Percentiles rank a stretch among this genome's conserved stretches.
Evolutionary conservation across 2,113 vertebrate species (phyloP).

Genomic region (Synchiropus splendidus): DNA sequence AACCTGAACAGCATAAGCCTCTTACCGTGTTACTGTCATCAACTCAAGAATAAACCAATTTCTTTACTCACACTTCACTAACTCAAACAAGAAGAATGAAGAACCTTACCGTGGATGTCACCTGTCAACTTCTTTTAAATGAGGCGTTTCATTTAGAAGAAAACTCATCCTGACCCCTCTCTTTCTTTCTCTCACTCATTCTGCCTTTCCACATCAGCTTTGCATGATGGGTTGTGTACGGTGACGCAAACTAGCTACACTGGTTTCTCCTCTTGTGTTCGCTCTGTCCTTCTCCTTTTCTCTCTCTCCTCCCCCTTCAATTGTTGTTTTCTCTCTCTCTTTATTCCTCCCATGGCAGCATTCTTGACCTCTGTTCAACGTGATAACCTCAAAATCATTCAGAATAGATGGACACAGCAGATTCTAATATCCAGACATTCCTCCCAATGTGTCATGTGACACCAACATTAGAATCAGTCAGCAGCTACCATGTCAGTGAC

Average conservation of each 20-base stretch:
- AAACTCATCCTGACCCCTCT: constrained; percentile 9
- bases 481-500: constrained; percentile 1
- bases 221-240: constrained; percentile 53
- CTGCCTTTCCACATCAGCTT: constrained; percentile 41
- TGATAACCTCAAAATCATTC: constrained; percentile 18
- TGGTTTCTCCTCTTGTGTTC: constrained; percentile 54
- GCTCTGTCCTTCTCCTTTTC: constrained; percentile 1
- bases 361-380: constrained; percentile 40
- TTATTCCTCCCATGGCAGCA: constrained; percentile 48
- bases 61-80: neutral
- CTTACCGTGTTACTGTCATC: constrained; percentile 2
- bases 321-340: constrained; percentile 45
- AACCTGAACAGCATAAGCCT: constrained; percentile 33
- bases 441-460: neutral
- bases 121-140: no score
- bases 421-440: neutral
- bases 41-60: constrained; percentile 2
- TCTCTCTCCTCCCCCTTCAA: constrained; percentile 42
- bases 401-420: constrained; percentile 12
- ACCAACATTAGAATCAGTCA: constrained; percentile 13
- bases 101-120: no score
- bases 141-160: no score
- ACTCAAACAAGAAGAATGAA: neutral
- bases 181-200: constrained; percentile 8
- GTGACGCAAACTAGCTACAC: constrained; percentile 60